Percentiles rank a stretch among this genome's conserved stretches.
Evolutionary conservation across 2,797 vertebrate genomes (phyloP).

Genomic region (Acanthiza pusilla): DNA sequence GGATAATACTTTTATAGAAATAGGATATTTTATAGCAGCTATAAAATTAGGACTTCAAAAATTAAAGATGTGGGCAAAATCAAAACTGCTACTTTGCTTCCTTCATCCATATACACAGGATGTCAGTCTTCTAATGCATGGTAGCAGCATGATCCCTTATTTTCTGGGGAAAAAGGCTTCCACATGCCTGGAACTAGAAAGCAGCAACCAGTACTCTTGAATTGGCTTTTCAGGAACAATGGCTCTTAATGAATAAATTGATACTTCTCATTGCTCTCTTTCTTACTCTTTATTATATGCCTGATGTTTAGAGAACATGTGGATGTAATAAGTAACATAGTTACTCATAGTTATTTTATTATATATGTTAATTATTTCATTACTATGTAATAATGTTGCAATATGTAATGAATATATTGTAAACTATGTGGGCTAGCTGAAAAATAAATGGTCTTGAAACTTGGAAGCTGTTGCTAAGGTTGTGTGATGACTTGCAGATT

Average conservation of each 20-base stretch:
- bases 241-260: not conserved
- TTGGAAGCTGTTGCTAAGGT: not conserved
- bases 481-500: conserved; percentile 4
- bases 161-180: not conserved
- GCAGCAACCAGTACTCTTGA: not conserved
- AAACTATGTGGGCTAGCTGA: not conserved
- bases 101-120: not conserved
- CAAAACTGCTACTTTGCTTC: not conserved
- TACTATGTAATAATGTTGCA: not conserved
- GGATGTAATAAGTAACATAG: not conserved
- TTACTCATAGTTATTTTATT: not conserved
- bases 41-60: not conserved
- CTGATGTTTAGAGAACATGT: not conserved
- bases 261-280: not conserved
- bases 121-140: not conserved
- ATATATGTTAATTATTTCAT: not conserved
- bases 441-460: not conserved
- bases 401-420: not conserved
- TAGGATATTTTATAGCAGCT: not conserved
- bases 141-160: not conserved
- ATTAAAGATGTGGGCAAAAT: not conserved
- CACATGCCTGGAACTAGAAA: not conserved
- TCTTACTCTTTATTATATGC: not conserved
- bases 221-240: not conserved
- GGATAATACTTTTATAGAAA: not conserved